Conservation (phyloP, 2,113 vertebrate species). For the Brachyhypopomus gauderio region DNA sequence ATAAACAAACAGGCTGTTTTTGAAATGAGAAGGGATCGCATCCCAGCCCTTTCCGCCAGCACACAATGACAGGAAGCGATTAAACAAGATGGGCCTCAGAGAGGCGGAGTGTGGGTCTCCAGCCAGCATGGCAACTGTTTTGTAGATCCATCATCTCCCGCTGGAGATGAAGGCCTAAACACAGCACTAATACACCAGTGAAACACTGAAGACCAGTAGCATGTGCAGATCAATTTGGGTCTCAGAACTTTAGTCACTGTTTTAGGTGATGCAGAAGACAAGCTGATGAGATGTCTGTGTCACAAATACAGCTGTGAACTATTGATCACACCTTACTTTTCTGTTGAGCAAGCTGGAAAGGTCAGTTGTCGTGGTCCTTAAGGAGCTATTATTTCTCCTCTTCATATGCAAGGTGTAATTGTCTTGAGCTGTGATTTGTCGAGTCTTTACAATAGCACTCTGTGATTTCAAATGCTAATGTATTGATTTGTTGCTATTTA, state of each 20-base stretch:
- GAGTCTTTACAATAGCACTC: background rate
- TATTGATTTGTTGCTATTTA: background rate
- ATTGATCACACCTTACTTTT: background rate
- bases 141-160: slow-evolving; percentile 42
- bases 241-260: background rate
- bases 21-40: slow-evolving; percentile 64
- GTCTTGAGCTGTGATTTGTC: slow-evolving; percentile 1
- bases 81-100: slow-evolving; percentile 65
- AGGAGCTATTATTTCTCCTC: background rate
- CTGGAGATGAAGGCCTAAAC: slow-evolving; percentile 5
- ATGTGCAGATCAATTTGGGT: background rate
- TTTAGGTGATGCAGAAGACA: background rate
- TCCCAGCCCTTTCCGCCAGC: slow-evolving; percentile 69
- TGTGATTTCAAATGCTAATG: background rate
- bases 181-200: background rate
- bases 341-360: background rate
- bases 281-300: background rate
- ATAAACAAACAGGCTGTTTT: slow-evolving; percentile 65
- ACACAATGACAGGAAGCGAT: slow-evolving; percentile 80
- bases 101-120: slow-evolving; percentile 41
- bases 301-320: background rate
- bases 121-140: slow-evolving; percentile 46
- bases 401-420: background rate
- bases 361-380: background rate
- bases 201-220: background rate